Conservation (phyloP, 2,888 invertebrate genomes). For the Morpho helenor region DNA sequence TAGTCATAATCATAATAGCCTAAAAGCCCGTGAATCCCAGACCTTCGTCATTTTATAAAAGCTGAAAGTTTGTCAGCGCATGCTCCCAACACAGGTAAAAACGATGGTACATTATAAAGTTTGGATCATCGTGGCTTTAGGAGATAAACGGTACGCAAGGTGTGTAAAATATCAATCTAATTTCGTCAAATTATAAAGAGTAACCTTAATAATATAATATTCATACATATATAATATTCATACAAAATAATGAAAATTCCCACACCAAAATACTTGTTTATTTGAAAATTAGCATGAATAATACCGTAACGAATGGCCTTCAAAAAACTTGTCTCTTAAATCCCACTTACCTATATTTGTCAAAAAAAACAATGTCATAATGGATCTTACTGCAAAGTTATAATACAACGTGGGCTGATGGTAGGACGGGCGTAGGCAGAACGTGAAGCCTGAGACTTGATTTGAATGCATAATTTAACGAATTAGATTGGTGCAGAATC, state of each 20-base stretch:
- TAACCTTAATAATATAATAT: too few relatives aligned
- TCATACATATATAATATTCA: too few relatives aligned
- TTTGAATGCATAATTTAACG: slow-evolving; percentile 4
- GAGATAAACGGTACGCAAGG: too few relatives aligned
- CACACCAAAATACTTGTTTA: neutral
- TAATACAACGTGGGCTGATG: slow-evolving; percentile 15
- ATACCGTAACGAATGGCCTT: neutral
- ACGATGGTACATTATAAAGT: too few relatives aligned
- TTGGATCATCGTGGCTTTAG: too few relatives aligned
- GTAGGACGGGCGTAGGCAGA: slow-evolving; percentile 21
- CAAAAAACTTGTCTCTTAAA: slow-evolving; percentile 3
- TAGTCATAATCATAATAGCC: neutral
- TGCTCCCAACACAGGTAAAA: too few relatives aligned
- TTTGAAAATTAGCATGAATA: neutral
- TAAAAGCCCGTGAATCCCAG: too few relatives aligned
- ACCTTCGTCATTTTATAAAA: too few relatives aligned
- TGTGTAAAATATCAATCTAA: too few relatives aligned
- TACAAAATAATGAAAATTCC: too few relatives aligned
- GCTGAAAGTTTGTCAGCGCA: too few relatives aligned
- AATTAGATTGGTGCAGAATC: neutral
- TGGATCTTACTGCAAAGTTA: slow-evolving; percentile 11
- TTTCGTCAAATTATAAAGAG: too few relatives aligned
- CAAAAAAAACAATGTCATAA: slow-evolving; percentile 6
- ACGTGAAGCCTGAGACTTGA: slow-evolving; percentile 10
- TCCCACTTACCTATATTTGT: slow-evolving; percentile 6